Percentiles rank a stretch among this genome's conserved stretches.
Conservation (phyloP, 2,888 invertebrate species). For the Melipona bicolor region DNA sequence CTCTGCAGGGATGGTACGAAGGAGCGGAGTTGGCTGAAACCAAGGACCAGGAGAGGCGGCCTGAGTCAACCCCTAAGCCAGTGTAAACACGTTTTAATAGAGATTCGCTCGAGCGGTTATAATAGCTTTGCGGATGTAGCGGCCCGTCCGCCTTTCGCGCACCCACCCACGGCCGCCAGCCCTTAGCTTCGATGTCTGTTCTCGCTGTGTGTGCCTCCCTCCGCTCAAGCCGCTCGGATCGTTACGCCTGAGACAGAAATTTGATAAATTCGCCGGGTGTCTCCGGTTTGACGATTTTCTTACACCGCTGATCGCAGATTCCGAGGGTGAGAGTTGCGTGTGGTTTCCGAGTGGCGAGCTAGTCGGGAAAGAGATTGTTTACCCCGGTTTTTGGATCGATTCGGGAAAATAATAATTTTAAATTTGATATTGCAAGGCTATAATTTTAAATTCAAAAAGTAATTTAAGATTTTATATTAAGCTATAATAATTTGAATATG, state of each 20-base stretch:
- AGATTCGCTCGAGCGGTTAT: slow-evolving; percentile 85
- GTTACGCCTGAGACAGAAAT: slow-evolving; percentile 55
- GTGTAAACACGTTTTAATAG: slow-evolving; percentile 85
- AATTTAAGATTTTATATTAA: too few relatives aligned
- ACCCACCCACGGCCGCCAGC: slow-evolving; percentile 20
- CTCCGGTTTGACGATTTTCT: slow-evolving; percentile 2
- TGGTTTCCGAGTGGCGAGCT: background rate
- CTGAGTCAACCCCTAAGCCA: slow-evolving; percentile 84
- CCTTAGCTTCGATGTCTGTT: slow-evolving; percentile 47
- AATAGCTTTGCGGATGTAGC: slow-evolving; percentile 84
- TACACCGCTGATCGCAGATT: background rate
- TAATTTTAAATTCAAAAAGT: too few relatives aligned
- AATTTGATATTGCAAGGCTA: too few relatives aligned
- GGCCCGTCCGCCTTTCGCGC: slow-evolving; percentile 73
- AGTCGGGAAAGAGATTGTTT: background rate
- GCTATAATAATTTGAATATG: too few relatives aligned
- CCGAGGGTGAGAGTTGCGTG: background rate
- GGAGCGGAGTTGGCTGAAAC: slow-evolving; percentile 76
- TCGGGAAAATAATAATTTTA: too few relatives aligned
- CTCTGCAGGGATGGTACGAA: slow-evolving; percentile 70
- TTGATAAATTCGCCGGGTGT: slow-evolving; percentile 43
- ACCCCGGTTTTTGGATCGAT: background rate
- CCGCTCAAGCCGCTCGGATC: slow-evolving; percentile 44
- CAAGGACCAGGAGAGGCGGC: slow-evolving; percentile 79
- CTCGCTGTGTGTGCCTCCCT: slow-evolving; percentile 14